These are phyloP conservation scores for Haemorhous mexicanus DNA, from an alignment of 2,113 vertebrate genomes.

Conservation along the genomic window DNA sequence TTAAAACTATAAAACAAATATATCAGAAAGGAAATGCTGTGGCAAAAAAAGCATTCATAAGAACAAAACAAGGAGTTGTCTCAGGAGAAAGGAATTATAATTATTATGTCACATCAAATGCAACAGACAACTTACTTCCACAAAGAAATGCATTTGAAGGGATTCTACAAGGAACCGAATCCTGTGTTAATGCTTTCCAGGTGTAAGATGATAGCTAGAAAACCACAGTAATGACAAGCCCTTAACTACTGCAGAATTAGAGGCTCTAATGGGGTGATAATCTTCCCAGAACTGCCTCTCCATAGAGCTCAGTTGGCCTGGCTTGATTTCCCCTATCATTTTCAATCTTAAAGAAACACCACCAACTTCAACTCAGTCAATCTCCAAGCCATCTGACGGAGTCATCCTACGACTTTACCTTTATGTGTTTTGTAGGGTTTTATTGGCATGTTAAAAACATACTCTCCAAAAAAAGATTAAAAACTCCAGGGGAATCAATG, in stretches of 20 bases:
- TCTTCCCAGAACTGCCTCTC: neutral
- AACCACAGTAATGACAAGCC: neutral
- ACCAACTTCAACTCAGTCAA: neutral
- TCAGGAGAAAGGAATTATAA: constrained; percentile 5
- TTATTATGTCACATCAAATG: neutral
- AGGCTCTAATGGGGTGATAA: neutral
- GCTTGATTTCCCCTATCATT: neutral
- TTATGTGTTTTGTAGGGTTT: neutral
- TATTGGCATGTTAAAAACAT: neutral
- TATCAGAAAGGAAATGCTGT: constrained; percentile 1
- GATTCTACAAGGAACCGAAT: constrained; percentile 16
- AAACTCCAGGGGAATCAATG: neutral
- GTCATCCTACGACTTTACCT: neutral
- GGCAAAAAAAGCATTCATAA: neutral
- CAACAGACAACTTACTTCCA: neutral
- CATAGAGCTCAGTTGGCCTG: neutral
- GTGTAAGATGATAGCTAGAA: constrained; percentile 41
- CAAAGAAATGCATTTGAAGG: constrained; percentile 24
- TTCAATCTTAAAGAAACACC: neutral
- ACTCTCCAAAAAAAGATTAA: neutral
- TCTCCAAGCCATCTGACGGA: neutral
- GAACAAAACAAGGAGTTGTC: neutral
- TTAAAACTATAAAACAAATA: constrained; percentile 5
- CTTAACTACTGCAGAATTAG: neutral
- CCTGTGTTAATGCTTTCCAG: constrained; percentile 32